Base-by-base conservation (phyloP, 2,888 invertebrate genomes). In the Dryadula phaetusa region DNA sequence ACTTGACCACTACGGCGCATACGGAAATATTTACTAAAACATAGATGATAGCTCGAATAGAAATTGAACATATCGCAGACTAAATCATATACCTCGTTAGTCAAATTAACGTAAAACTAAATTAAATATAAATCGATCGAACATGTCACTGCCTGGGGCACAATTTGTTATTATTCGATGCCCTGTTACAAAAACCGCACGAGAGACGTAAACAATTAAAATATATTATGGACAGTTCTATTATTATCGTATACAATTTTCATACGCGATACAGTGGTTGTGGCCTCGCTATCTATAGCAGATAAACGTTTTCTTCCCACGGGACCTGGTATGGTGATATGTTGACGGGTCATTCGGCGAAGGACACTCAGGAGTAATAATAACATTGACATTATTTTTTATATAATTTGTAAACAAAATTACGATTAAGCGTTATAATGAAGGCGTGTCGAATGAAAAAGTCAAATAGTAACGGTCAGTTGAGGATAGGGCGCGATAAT, bases 241-340 rank as follows among this genome's bases (percentile, higher is more conserved):
- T 75, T 75, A 74, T 71, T 76, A 75, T 77, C 74, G 64, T 67
- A 40, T 68, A 70, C 78, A 75, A 81, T 79, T 85, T 86, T 80
- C 78, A 78, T 82, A 79, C 75, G 76, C 75, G 82, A 82, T 82
- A 81, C 74, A 66, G 72, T 71, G 75, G 76, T 78, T 76, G 79
- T 77, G 80, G 81, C 79, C 78, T 78, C 82, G 80, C 81, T 87
- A 85, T 84, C 81, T 70, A 72, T 73, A 74, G 74, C 76, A 77
- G 89, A 90, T 90, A 90, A 82, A 72, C 69, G 68, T 82, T 79
- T 86, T 86, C 87, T 90, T 90, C 90, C 90, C 90, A 90, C 90
- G 90, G 88, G 86, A 87, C 82, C 77, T 72, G 70, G 67, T 54
- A 62, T 66, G 68, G 70, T 65, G 74, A 71, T 69, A 71, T 67